These are phyloP conservation scores for Euplagia quadripunctaria DNA, from an alignment of 2,888 invertebrate genomes.

Conservation along the genomic window DNA sequence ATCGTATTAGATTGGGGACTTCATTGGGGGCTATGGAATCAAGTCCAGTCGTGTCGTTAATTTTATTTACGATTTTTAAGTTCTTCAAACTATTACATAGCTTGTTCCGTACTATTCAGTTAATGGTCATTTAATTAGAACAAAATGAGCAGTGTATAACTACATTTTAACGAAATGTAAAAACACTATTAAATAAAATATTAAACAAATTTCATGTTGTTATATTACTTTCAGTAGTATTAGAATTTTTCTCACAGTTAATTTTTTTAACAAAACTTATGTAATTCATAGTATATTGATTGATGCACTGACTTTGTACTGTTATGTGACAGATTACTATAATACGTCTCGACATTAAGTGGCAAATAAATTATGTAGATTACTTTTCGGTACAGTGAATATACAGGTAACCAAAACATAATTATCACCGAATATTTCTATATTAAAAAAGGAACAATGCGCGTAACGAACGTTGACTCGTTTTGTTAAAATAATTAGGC, in stretches of 20 bases:
- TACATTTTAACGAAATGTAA: no score
- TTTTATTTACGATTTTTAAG: no score
- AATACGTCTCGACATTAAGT: neutral
- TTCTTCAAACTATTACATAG: no score
- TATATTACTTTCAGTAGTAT: neutral
- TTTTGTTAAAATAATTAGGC: conserved; percentile 12
- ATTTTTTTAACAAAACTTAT: neutral
- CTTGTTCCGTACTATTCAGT: no score
- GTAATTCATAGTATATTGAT: neutral
- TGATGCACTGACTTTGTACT: neutral
- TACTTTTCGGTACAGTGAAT: neutral
- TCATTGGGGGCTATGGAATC: no score
- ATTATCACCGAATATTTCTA: neutral
- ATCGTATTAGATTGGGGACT: no score
- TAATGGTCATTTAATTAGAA: no score
- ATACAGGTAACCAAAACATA: neutral
- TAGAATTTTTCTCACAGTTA: neutral
- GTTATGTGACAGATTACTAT: neutral
- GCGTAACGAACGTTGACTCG: neutral
- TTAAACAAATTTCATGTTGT: neutral
- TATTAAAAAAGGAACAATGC: neutral
- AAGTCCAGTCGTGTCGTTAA: no score
- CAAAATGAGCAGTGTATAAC: no score
- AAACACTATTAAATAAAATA: neutral
- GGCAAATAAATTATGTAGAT: neutral